A percentile compares a stretch with the other conserved stretches of the same genome.
These are phyloP conservation scores for Scaptomyza polygonia DNA, from an alignment of 2,888 invertebrate genomes.

Conservation along the genomic window DNA sequence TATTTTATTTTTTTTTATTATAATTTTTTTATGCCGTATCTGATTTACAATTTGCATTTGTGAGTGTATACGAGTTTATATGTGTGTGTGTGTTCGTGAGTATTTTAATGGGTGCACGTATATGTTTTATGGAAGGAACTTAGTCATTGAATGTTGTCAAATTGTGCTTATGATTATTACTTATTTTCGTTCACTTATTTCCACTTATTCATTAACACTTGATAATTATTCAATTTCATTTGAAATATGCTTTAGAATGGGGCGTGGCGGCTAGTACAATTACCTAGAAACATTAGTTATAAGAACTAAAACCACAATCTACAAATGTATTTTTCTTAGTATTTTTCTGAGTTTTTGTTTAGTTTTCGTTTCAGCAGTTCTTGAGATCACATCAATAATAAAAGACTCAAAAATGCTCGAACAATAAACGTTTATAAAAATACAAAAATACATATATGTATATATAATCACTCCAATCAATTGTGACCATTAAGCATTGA, in stretches of 20 bases:
- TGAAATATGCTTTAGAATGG: neutral
- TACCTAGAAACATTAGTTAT: too few relatives aligned
- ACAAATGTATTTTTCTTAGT: neutral
- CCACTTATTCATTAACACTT: constrained; percentile 34
- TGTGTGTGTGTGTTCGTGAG: constrained; percentile 9
- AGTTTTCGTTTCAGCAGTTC: neutral
- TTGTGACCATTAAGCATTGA: constrained; percentile 71
- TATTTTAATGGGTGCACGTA: constrained; percentile 26
- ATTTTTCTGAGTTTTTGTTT: neutral
- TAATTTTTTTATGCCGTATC: constrained; percentile 69
- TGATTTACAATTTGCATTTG: constrained; percentile 73
- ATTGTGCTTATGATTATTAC: constrained; percentile 37
- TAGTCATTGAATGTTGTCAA: constrained; percentile 46
- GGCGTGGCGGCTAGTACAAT: constrained; percentile 9
- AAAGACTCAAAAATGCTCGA: constrained; percentile 24
- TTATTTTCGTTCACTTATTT: constrained; percentile 26
- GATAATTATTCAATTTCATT: constrained; percentile 32
- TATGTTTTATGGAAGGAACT: constrained; percentile 38
- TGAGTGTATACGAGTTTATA: constrained; percentile 21
- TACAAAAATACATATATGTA: too few relatives aligned
- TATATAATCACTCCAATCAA: constrained; percentile 69
- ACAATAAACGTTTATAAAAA: constrained; percentile 48
- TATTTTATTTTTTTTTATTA: constrained; percentile 57
- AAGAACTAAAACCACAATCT: neutral
- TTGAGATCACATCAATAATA: constrained; percentile 17